These are phyloP conservation scores for Mamestra brassicae DNA, from an alignment of 2,888 invertebrate genomes.

Conservation along the genomic window DNA sequence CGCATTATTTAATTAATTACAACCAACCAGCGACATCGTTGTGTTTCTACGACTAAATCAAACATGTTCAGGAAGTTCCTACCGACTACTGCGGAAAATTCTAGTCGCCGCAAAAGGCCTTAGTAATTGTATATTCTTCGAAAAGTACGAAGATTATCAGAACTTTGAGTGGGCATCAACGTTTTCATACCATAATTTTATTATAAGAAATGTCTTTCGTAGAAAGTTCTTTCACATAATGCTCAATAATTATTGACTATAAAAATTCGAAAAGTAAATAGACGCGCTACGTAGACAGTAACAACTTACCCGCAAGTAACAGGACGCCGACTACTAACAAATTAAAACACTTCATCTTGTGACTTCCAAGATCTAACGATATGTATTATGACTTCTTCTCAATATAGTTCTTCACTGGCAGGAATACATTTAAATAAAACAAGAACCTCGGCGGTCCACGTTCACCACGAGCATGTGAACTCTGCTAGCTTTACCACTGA, in stretches of 20 bases:
- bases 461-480: not conserved
- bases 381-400: constrained; percentile 21
- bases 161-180: not conserved
- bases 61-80: not conserved
- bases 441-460: constrained; percentile 25
- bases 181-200: not conserved
- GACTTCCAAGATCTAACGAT: constrained; percentile 30
- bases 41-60: not conserved
- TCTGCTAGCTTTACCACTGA: constrained; percentile 3
- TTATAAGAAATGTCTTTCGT: constrained; percentile 30
- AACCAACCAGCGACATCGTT: not conserved
- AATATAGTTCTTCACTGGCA: constrained; percentile 27
- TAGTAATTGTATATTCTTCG: not conserved
- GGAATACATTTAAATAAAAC: constrained; percentile 40
- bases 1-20: not conserved
- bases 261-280: constrained; percentile 20
- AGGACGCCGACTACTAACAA: constrained; percentile 81
- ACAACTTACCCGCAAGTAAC: constrained; percentile 84
- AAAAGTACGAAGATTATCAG: constrained; percentile 43
- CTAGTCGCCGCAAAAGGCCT: constrained; percentile 29
- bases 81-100: constrained; percentile 35
- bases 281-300: constrained; percentile 67
- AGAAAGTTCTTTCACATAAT: constrained; percentile 1
- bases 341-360: constrained; percentile 84
- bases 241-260: not conserved